Conservation (phyloP, 2,797 vertebrate genomes). For the Coilia nasus region DNA sequence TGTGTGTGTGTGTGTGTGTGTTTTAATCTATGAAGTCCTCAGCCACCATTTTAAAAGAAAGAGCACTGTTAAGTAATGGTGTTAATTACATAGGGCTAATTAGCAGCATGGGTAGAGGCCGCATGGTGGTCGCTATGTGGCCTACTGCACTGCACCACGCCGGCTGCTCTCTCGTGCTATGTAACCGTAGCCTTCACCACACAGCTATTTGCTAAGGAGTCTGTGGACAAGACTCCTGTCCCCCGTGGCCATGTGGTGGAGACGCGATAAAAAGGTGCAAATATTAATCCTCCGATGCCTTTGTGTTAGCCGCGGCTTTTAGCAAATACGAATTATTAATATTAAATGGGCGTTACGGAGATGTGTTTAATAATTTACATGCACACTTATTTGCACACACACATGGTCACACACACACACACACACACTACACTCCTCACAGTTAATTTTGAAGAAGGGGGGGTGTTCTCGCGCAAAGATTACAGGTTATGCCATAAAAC, state of each 20-base stretch:
- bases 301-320: conserved; percentile 55
- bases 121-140: background rate
- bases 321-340: conserved; percentile 60
- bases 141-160: conserved; percentile 47
- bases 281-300: conserved; percentile 51
- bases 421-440: background rate
- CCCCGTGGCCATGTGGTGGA: conserved; percentile 52
- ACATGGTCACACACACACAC: too few species aligned
- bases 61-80: conserved; percentile 52
- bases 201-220: conserved; percentile 54
- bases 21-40: conserved; percentile 59
- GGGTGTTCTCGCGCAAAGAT: conserved; percentile 51
- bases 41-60: conserved; percentile 54
- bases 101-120: conserved; percentile 36
- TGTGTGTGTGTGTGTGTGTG: background rate
- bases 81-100: conserved; percentile 73
- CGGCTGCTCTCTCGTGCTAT: conserved; percentile 23
- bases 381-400: background rate
- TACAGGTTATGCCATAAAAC: conserved; percentile 70
- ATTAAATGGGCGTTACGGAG: conserved; percentile 53
- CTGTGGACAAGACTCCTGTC: conserved; percentile 57
- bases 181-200: conserved; percentile 40
- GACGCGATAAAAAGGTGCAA: conserved; percentile 53
- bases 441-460: background rate
- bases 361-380: conserved; percentile 56